phyloP scores from a whole-genome alignment of 2,113 vertebrate species.

The Pycnonotus jocosus region DNA sequence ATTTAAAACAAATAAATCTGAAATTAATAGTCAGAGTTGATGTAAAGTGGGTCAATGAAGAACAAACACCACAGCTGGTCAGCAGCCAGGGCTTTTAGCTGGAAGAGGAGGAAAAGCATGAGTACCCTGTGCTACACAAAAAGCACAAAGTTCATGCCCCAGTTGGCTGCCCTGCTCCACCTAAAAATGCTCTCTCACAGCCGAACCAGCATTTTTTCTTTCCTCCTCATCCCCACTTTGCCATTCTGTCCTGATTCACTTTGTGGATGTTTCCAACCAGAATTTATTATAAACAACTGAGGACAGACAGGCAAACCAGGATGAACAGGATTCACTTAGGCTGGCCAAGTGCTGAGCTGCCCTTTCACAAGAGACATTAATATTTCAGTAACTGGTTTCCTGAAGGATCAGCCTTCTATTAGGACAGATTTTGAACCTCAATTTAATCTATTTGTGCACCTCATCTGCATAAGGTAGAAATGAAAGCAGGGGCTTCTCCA shows the following conservation, averaged over 20 bases:
- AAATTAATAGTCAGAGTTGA: not conserved
- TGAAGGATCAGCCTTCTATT: not conserved
- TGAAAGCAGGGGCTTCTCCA: not conserved
- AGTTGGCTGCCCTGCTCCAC: not conserved
- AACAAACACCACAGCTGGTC: not conserved
- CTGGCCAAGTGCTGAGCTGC: not conserved
- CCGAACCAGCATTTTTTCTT: not conserved
- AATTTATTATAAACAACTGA: not conserved
- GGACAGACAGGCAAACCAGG: not conserved
- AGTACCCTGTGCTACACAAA: not conserved
- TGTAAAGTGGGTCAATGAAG: not conserved
- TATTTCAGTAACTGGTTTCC: not conserved
- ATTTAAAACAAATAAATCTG: not conserved
- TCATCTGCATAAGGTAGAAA: not conserved
- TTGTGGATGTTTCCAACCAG: not conserved
- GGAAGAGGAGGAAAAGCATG: not conserved
- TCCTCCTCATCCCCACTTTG: too few species aligned
- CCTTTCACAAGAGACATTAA: not conserved
- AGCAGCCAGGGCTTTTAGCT: not conserved
- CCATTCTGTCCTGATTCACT: not conserved
- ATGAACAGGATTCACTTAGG: not conserved
- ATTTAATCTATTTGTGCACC: not conserved
- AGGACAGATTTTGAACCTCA: not conserved
- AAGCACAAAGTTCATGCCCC: not conserved
- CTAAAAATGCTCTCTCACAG: not conserved